A percentile compares a stretch with the other conserved stretches of the same genome.
phyloP scores from a whole-genome alignment of 2,888 invertebrate species.

The Gymnocheta viridis region DNA sequence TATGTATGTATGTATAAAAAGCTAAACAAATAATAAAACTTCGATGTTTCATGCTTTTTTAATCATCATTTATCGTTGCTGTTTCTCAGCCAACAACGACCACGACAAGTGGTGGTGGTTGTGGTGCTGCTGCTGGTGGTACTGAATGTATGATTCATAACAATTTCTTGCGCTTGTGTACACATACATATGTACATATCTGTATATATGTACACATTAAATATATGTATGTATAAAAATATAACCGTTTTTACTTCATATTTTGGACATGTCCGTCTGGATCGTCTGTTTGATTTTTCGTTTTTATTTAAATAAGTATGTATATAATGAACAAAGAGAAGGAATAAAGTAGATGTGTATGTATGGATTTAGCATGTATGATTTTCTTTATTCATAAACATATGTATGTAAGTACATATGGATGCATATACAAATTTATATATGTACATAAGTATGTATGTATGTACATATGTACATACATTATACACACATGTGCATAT shows the following conservation, averaged over 20 bases:
- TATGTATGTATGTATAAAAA: too few relatives aligned
- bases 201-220: too few relatives aligned
- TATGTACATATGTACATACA: background rate
- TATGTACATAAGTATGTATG: background rate
- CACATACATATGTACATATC: background rate
- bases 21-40: slow-evolving; percentile 49
- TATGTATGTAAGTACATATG: too few relatives aligned
- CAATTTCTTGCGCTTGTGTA: slow-evolving; percentile 48
- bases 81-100: slow-evolving; percentile 18
- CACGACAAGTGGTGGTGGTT: slow-evolving; percentile 23
- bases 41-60: slow-evolving; percentile 64
- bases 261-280: slow-evolving; percentile 39
- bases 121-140: background rate
- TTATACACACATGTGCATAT: background rate
- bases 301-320: too few relatives aligned
- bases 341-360: slow-evolving; percentile 26
- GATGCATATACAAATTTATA: background rate
- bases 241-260: slow-evolving; percentile 21
- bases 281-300: slow-evolving; percentile 25
- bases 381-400: background rate
- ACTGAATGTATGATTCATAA: slow-evolving; percentile 56
- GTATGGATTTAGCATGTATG: too few relatives aligned
- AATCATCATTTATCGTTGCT: slow-evolving; percentile 54
- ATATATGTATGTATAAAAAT: background rate
- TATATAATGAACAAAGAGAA: slow-evolving; percentile 52